These are phyloP conservation scores for Astreopora myriophthalma DNA, from an alignment of 64 coral and sea anemone species.

Conservation along the genomic window DNA sequence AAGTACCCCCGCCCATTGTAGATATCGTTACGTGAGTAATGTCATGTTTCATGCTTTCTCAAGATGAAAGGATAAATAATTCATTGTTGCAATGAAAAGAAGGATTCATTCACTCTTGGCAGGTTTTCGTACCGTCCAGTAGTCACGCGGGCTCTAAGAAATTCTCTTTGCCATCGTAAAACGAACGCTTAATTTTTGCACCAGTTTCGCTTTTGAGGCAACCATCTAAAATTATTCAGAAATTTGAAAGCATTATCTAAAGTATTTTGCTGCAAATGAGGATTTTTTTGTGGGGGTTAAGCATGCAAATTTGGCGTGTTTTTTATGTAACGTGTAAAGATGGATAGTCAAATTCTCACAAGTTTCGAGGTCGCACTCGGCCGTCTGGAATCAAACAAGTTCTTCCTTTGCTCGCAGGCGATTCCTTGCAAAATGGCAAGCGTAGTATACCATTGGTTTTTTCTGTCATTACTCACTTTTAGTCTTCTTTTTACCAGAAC, in stretches of 20 bases:
- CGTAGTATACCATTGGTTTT: background rate
- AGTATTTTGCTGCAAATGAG: background rate
- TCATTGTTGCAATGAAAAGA: slow-evolving; percentile 20
- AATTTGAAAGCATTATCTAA: background rate
- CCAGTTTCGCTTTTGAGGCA: background rate
- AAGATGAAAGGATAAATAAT: slow-evolving; percentile 7
- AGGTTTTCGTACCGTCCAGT: background rate
- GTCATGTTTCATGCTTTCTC: background rate
- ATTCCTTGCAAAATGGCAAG: slow-evolving; percentile 11
- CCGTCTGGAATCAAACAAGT: background rate
- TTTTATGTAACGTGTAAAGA: background rate
- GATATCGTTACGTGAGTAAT: background rate
- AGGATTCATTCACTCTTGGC: background rate
- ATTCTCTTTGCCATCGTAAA: background rate
- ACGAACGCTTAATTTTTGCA: background rate
- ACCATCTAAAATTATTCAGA: background rate
- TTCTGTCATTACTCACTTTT: background rate
- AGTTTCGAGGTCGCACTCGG: background rate
- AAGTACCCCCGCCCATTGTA: background rate
- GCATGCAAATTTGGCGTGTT: background rate
- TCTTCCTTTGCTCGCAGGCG: background rate
- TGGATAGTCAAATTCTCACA: slow-evolving; percentile 15
- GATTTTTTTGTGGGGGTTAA: background rate
- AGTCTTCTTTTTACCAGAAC: slow-evolving; percentile 32
- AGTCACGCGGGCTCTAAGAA: background rate